Evolutionary conservation across 2,797 vertebrate species (phyloP).

Genomic region (Thalassophryne amazonica): DNA sequence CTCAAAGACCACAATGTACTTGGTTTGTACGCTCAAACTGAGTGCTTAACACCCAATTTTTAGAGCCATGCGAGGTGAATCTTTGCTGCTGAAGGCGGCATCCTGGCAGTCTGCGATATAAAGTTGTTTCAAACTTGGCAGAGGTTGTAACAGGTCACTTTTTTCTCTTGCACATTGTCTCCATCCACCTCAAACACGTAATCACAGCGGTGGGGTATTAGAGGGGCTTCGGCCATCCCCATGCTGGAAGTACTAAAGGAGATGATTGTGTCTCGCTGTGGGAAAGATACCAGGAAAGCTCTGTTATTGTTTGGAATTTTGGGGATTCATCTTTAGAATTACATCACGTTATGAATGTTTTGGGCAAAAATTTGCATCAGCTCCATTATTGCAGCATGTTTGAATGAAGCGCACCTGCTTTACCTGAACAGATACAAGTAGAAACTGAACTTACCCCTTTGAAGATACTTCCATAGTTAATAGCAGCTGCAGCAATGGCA

Average conservation of each 20-base stretch:
- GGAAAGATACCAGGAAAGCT: not conserved
- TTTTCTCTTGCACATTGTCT: constrained; percentile 70
- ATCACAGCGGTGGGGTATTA: constrained; percentile 74
- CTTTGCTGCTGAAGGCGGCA: constrained; percentile 34
- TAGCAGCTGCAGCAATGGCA: accelerated
- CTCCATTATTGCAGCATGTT: no score
- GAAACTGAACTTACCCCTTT: constrained; percentile 69
- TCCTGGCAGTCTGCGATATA: not conserved
- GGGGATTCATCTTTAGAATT: not conserved
- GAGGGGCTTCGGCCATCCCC: constrained; percentile 68
- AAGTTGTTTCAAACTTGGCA: constrained; percentile 77
- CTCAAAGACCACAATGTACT: constrained; percentile 2
- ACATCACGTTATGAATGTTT: not conserved
- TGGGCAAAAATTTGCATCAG: not conserved
- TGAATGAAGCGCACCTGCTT: no score
- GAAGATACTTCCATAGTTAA: constrained; percentile 8
- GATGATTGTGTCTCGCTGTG: constrained; percentile 71
- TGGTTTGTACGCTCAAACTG: not conserved
- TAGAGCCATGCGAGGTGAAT: not conserved
- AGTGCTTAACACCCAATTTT: not conserved
- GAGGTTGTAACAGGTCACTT: constrained; percentile 76
- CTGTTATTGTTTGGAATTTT: not conserved
- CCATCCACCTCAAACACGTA: constrained; percentile 79
- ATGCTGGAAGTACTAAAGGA: constrained; percentile 70
- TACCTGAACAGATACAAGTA: not conserved